A percentile compares a stretch with the other conserved stretches of the same genome.
phyloP scores from a whole-genome alignment of 2,113 vertebrate species.

The Rattus norvegicus region DNA sequence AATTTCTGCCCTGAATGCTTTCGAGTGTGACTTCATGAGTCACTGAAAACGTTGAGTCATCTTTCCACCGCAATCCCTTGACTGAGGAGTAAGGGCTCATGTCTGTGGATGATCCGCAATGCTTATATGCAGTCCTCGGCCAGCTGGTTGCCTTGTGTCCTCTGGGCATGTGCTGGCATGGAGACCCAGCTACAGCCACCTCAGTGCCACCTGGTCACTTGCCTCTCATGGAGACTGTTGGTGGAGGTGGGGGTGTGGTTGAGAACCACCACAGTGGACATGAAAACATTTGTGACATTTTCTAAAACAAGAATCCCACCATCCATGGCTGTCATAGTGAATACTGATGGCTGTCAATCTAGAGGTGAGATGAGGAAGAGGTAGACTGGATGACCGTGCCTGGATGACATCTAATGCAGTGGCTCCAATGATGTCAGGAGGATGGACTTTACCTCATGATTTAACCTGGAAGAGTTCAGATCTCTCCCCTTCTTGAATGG shows the following conservation, averaged over 20 bases:
- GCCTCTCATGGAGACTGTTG: background rate
- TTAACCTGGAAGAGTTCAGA: background rate
- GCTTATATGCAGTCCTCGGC: fast-evolving
- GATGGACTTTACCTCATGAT: background rate
- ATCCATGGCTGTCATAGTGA: background rate
- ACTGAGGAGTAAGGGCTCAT: background rate
- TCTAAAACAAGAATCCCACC: background rate
- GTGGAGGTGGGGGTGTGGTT: too few relatives aligned
- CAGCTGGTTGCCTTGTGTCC: too few relatives aligned
- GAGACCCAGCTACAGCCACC: too few relatives aligned
- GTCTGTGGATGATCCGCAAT: too few relatives aligned
- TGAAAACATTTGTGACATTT: background rate
- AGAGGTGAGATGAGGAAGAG: too few relatives aligned
- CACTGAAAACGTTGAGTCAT: background rate
- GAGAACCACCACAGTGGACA: background rate
- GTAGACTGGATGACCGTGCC: too few relatives aligned
- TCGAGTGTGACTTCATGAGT: background rate
- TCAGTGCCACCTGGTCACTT: fast-evolving
- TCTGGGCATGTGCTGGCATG: too few relatives aligned
- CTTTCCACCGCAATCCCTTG: background rate
- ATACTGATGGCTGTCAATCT: too few relatives aligned
- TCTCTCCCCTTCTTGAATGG: too few relatives aligned
- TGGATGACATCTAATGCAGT: too few relatives aligned
- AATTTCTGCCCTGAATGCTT: background rate
- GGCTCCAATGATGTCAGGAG: background rate